phyloP scores from a whole-genome alignment of 2,113 vertebrate genomes.

The Anolis carolinensis region DNA sequence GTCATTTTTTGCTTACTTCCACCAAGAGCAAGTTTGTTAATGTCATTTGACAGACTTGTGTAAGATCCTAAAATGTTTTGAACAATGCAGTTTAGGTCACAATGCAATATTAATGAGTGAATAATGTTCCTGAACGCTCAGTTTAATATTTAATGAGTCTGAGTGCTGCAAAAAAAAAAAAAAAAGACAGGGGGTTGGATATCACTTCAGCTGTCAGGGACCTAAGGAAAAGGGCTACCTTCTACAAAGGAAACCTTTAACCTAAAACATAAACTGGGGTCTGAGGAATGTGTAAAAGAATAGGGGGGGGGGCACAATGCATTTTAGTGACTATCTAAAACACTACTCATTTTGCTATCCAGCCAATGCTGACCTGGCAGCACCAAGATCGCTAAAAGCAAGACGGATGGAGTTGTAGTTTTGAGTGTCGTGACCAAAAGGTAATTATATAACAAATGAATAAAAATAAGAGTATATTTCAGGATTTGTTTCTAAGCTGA shows the following conservation, averaged over 20 bases:
- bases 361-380: neutral
- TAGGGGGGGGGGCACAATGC: neutral
- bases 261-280: constrained; percentile 45
- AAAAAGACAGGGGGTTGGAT: constrained; percentile 49
- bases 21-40: constrained; percentile 66
- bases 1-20: constrained; percentile 59
- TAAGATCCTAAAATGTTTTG: constrained; percentile 72
- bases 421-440: neutral
- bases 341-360: constrained; percentile 28
- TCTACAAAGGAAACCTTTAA: constrained; percentile 54
- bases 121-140: constrained; percentile 78
- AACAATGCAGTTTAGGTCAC: constrained; percentile 81
- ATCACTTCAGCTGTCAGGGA: constrained; percentile 47
- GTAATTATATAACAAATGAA: too few relatives aligned
- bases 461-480: neutral
- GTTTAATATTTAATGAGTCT: constrained; percentile 87
- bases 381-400: accelerated
- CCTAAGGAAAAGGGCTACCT: constrained; percentile 24
- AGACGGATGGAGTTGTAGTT: neutral
- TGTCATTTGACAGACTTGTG: constrained; percentile 67
- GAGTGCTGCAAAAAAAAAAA: constrained; percentile 55
- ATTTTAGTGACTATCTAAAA: constrained; percentile 10
- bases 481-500: too few relatives aligned
- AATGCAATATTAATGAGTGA: constrained; percentile 87
- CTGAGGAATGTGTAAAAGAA: constrained; percentile 19